phyloP scores from a whole-genome alignment of 2,797 vertebrate species.

The Crenichthys baileyi region DNA sequence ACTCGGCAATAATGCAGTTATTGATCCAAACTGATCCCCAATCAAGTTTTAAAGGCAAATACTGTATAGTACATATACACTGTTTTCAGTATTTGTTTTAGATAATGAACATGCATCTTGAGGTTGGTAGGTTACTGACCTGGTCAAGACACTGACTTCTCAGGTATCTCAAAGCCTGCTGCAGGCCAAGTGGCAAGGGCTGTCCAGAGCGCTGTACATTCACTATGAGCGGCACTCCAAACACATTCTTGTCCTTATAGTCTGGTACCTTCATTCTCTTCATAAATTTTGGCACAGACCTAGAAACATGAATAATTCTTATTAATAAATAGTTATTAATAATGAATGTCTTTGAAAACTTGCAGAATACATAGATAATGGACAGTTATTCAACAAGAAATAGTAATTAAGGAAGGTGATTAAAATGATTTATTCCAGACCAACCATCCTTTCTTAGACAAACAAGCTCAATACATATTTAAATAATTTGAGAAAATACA shows the following conservation, averaged over 20 bases:
- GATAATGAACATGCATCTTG: constrained; percentile 14
- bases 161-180: constrained; percentile 93
- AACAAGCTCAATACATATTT: neutral
- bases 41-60: neutral
- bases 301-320: constrained; percentile 60
- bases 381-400: neutral
- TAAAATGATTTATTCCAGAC: neutral
- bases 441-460: neutral
- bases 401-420: neutral
- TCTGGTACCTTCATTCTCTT: constrained; percentile 98
- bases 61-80: neutral
- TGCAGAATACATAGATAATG: neutral
- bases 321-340: constrained; percentile 22
- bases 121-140: constrained; percentile 74
- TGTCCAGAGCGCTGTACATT: constrained; percentile 96
- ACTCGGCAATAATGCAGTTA: neutral
- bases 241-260: constrained; percentile 97
- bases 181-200: constrained; percentile 93
- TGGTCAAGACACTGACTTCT: constrained; percentile 95
- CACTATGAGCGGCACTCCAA: constrained; percentile 94
- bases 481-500: neutral
- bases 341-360: neutral
- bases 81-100: neutral
- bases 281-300: constrained; percentile 99
- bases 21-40: neutral